These are phyloP conservation scores for Holothuria glaberrima DNA, from an alignment of 35 echinoderm and acorn worm species.

Conservation along the genomic window DNA sequence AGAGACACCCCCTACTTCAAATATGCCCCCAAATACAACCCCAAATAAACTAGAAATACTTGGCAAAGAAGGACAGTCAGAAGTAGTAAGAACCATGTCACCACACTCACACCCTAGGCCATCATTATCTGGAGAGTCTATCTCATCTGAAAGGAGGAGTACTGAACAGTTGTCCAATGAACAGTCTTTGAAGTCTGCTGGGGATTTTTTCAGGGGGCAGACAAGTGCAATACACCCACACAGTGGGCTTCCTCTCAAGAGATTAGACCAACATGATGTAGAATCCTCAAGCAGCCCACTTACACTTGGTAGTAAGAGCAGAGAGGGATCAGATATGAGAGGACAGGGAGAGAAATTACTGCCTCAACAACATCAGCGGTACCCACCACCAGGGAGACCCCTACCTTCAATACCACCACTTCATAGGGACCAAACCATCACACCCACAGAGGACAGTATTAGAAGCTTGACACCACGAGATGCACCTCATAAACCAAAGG, in stretches of 20 bases:
- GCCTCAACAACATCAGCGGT: background rate
- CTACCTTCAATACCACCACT: conserved; percentile 4
- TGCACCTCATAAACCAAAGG: background rate
- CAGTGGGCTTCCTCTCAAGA: background rate
- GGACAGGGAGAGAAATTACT: background rate
- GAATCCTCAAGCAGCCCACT: conserved; percentile 8
- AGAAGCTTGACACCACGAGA: background rate
- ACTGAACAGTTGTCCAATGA: background rate
- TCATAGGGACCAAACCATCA: background rate
- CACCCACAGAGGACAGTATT: background rate
- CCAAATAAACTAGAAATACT: background rate
- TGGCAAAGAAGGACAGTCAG: background rate
- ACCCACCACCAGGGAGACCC: background rate
- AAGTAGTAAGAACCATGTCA: background rate
- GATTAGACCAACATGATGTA: background rate
- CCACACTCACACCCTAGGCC: background rate
- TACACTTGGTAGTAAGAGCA: background rate
- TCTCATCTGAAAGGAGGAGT: background rate
- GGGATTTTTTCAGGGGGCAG: conserved; percentile 13
- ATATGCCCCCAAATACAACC: background rate
- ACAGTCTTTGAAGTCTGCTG: conserved; percentile 31
- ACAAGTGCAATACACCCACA: conserved; percentile 25
- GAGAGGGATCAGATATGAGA: background rate
- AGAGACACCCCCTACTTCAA: background rate
- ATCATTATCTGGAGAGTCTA: too few species aligned